Conservation (phyloP, 1,140 invertebrate genomes). For the Pogonus chalceus region DNA sequence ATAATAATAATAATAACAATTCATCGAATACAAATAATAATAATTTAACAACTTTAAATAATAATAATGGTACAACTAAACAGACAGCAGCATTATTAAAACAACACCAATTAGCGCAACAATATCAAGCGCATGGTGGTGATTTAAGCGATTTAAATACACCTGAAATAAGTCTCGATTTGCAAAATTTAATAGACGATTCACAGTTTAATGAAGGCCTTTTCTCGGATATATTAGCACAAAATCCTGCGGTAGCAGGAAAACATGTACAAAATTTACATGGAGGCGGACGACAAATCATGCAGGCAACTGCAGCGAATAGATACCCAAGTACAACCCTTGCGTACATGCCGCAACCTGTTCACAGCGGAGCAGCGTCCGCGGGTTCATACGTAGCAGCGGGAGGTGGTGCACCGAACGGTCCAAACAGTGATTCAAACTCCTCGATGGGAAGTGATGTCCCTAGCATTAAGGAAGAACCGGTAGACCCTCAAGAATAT, state of each 20-base stretch:
- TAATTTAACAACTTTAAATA: slow-evolving; percentile 29
- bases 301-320: slow-evolving; percentile 33
- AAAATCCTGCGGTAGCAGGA: slow-evolving; percentile 41
- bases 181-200: slow-evolving; percentile 82
- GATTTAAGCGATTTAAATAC: slow-evolving; percentile 79
- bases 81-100: slow-evolving; percentile 32
- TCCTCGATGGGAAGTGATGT: slow-evolving; percentile 49
- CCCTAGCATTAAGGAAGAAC: slow-evolving; percentile 72
- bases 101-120: slow-evolving; percentile 43
- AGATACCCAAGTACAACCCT: slow-evolving; percentile 55
- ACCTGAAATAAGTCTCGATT: slow-evolving; percentile 78
- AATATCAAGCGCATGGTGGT: slow-evolving; percentile 52
- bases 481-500: slow-evolving; percentile 64
- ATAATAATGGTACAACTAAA: slow-evolving; percentile 35
- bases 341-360: slow-evolving; percentile 82
- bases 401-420: slow-evolving; percentile 19
- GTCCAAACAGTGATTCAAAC: slow-evolving; percentile 35
- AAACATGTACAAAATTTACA: slow-evolving; percentile 40
- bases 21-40: too few relatives aligned
- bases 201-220: slow-evolving; percentile 72
- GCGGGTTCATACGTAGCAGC: slow-evolving; percentile 26
- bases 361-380: slow-evolving; percentile 70
- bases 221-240: slow-evolving; percentile 66
- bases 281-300: slow-evolving; percentile 29
- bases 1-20: slow-evolving; percentile 35